Conservation (phyloP, 2,113 vertebrate genomes). For the Lampris incognitus region DNA sequence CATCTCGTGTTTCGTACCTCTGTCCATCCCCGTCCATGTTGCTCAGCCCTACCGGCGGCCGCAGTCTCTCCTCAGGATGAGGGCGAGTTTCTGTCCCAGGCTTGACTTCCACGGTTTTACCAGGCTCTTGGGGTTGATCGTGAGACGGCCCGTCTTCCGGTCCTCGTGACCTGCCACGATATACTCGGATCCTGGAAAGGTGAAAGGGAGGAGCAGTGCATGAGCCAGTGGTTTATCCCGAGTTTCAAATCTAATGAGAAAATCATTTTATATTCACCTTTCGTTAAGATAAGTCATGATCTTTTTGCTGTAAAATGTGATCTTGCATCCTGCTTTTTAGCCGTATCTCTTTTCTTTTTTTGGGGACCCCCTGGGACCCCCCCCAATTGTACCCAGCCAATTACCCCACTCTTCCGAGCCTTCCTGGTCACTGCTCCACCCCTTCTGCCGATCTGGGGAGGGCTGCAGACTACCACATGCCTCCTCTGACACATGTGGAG, state of each 20-base stretch:
- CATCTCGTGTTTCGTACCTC: background rate
- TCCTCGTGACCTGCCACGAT: slow-evolving; percentile 92
- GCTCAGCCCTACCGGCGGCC: slow-evolving; percentile 62
- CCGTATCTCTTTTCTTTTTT: too few relatives aligned
- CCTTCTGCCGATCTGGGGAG: too few relatives aligned
- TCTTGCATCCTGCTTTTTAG: too few relatives aligned
- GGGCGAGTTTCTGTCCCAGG: slow-evolving; percentile 88
- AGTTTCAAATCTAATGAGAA: background rate
- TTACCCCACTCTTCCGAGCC: too few relatives aligned
- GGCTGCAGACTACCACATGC: too few relatives aligned
- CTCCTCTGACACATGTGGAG: too few relatives aligned
- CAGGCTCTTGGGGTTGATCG: slow-evolving; percentile 95
- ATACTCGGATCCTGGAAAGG: slow-evolving; percentile 83
- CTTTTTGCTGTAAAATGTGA: too few relatives aligned
- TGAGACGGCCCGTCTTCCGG: slow-evolving; percentile 82
- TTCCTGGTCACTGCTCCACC: too few relatives aligned
- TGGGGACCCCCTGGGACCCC: too few relatives aligned
- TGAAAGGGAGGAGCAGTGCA: background rate
- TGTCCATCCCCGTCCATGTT: background rate
- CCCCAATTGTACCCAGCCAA: too few relatives aligned
- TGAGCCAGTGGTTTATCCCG: background rate
- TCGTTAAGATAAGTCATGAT: too few relatives aligned
- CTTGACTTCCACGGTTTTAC: slow-evolving; percentile 92
- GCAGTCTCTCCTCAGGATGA: slow-evolving; percentile 90
- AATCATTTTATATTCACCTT: background rate